Evolutionary conservation across 1,140 invertebrate genomes (phyloP), one percentile per base, ranked within the genome.

Genomic region (Whitmania pigra): DNA sequence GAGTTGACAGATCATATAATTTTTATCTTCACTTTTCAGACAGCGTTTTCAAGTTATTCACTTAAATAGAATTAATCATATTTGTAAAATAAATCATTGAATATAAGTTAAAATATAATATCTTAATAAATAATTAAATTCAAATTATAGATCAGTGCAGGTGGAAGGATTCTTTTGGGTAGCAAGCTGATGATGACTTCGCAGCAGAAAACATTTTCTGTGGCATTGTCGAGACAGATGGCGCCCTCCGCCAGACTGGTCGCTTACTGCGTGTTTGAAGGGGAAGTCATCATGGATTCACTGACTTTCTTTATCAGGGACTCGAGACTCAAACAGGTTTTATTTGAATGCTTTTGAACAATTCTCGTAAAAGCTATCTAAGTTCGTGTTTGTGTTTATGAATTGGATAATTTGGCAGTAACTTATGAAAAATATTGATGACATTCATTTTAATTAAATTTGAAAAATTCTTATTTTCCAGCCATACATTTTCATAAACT

Each of bases 191-290:
- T 70, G n/a, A 73, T 73, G 72, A 66, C 13, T 36, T 69, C 72
- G 13, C 40, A 54, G 20, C 72, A 73, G 67, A 73, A 73, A 67
- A 73, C 72, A 5, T 73, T 73, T 53, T 27, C 69, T 7, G 69
- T 73, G 29, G 68, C 73, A 29, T 27, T 73, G 15, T 73, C 73
- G 18, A 69, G 69, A 9, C 20, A 60, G 57, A 73, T 73, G 73
- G 69, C 73, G 18, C 73, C 73, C 63, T 22, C 43, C 0, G 25
- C 73, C 13, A 22, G 55, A n/a, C 55, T 73, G 0, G 18, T 73
- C 4, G 73, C 54, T 29, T 73, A 73, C 69, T 71, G 69, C 25
- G 53, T 71, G 5, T 36, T 53, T 22, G 66, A 73, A 4, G 73
- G 69, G 22, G 73, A 73, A 31, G 67, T 73, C 40, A 18, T 73